A percentile compares a stretch with the other conserved stretches of the same genome.
phyloP scores from a whole-genome alignment of 2,113 vertebrate genomes.

The Probosciger aterrimus region DNA sequence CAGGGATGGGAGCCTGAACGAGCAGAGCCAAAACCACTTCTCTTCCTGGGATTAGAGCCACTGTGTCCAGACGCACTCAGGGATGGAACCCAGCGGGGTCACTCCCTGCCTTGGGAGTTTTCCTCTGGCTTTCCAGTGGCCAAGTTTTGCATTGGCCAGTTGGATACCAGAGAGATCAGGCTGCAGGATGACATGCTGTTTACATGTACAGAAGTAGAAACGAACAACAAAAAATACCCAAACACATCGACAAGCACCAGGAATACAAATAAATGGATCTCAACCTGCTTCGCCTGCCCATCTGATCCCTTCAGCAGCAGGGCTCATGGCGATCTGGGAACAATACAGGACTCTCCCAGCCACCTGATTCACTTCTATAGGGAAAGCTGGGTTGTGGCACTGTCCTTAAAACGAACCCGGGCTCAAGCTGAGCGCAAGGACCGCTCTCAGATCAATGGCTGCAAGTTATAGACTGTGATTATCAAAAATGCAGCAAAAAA shows the following conservation, averaged over 20 bases:
- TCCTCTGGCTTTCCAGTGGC: background rate
- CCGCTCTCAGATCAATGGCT: fast-evolving
- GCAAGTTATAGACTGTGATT: background rate
- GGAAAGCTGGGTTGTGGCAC: fast-evolving
- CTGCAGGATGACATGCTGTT: background rate
- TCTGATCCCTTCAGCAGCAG: background rate
- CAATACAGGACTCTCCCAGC: background rate
- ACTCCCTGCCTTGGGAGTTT: background rate
- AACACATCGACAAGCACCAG: background rate
- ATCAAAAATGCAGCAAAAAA: background rate
- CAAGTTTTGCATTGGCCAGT: background rate
- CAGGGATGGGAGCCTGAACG: background rate
- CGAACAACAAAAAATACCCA: background rate
- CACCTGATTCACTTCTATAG: background rate
- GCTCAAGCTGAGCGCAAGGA: background rate
- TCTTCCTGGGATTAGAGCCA: background rate
- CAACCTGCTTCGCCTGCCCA: background rate
- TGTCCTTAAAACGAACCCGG: background rate
- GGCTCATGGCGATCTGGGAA: background rate
- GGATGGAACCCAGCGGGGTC: fast-evolving
- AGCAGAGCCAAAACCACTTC: background rate
- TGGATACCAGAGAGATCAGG: background rate
- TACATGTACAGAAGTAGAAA: background rate
- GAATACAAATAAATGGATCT: background rate
- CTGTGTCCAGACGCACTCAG: too few relatives aligned